These are phyloP conservation scores for Acipenser oxyrinchus DNA, from an alignment of 2,797 vertebrate species.

Conservation along the genomic window DNA sequence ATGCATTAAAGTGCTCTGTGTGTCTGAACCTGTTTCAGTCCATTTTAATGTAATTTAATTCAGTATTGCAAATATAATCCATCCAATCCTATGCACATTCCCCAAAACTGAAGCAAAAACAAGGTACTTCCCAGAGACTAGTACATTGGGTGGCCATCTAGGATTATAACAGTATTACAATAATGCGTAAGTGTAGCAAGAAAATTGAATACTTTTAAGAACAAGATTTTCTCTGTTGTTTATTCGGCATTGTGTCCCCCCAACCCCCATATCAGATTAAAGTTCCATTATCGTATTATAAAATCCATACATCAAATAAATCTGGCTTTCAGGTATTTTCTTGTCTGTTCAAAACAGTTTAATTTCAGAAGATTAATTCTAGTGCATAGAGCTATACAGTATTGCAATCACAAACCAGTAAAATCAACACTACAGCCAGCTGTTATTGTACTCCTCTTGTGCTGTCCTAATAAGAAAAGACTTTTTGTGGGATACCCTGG, in stretches of 20 bases:
- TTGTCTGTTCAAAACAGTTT: neutral
- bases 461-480: no score
- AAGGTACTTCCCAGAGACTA: neutral
- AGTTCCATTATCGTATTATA: neutral
- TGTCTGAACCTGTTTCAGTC: neutral
- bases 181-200: slow-evolving; percentile 1
- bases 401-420: no score
- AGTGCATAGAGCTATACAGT: no score
- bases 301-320: neutral
- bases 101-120: neutral
- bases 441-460: no score
- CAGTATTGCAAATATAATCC: neutral
- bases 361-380: no score
- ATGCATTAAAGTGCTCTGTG: neutral
- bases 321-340: neutral
- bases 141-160: neutral
- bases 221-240: neutral
- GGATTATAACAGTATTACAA: neutral
- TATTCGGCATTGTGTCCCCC: neutral
- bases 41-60: neutral
- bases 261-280: neutral
- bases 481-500: no score
- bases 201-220: neutral
- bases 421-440: no score
- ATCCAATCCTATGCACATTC: neutral